phyloP scores from a whole-genome alignment of 2,888 invertebrate species.

The Lypha dubia region DNA sequence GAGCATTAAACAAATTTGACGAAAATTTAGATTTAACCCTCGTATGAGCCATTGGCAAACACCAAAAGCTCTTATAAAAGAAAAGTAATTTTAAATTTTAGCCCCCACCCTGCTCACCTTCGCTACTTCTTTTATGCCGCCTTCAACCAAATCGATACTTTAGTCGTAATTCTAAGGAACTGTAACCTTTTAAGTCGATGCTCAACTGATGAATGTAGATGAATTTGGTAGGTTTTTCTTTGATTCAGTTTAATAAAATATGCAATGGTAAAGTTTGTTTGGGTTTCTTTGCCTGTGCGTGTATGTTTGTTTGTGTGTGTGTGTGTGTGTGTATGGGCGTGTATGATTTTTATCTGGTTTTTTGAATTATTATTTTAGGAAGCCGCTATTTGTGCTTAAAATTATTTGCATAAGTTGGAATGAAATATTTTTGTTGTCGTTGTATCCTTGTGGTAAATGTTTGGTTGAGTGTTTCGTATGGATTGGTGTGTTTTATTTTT shows the following conservation, averaged over 20 bases:
- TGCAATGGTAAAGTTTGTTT: constrained; percentile 34
- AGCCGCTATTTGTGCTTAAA: constrained; percentile 81
- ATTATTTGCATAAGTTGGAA: constrained; percentile 77
- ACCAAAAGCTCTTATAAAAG: not conserved
- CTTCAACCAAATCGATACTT: constrained; percentile 55
- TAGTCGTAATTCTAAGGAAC: constrained; percentile 40
- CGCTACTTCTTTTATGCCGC: not conserved
- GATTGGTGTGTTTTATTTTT: constrained; percentile 22
- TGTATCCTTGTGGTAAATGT: constrained; percentile 40
- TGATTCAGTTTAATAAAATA: constrained; percentile 51
- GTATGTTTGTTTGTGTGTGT: constrained; percentile 21
- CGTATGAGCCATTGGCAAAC: not conserved
- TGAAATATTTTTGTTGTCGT: constrained; percentile 39
- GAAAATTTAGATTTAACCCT: not conserved
- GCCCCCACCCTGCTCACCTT: not conserved
- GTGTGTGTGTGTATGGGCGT: constrained; percentile 61
- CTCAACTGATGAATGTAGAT: constrained; percentile 22
- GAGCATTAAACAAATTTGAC: too few relatives aligned
- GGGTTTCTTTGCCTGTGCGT: not conserved
- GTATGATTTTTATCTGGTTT: constrained; percentile 80
- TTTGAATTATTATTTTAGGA: constrained; percentile 82
- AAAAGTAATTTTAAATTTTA: constrained; percentile 14
- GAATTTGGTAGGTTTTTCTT: constrained; percentile 29
- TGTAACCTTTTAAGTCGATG: constrained; percentile 58
- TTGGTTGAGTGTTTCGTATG: not conserved